Base-by-base conservation (phyloP, 1,140 invertebrate genomes). In the Hyphantria cunea region DNA sequence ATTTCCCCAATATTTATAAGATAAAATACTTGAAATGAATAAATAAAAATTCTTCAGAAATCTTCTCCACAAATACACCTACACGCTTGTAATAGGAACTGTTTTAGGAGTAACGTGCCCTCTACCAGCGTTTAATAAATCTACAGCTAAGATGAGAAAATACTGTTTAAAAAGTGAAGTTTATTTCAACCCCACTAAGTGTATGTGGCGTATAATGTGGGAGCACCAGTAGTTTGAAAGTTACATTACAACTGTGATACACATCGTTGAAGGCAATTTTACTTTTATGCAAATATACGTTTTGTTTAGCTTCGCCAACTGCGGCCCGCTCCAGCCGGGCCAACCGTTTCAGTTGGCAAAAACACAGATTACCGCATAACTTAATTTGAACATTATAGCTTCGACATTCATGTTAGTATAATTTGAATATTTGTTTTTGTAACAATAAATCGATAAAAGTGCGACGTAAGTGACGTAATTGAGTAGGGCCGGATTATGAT, bases 281-380 rank as follows among this genome's bases (percentile, higher is more conserved):
- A 74, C 61, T 78, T 74, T 74, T 79, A 74, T 75, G 72, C 74
- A 79, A 79, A 79, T 76, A 41, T 47, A 50, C 60, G 50, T 71
- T 64, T 69, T 69, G 64, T 64, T 37, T 41, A 48, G 13, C 15
- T n/a, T 37, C 11, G n/a, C 34, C 33, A 39, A 33, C 15, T 13
- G 31, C 33, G 13, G 13, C 12, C 42, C 12, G 42, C 25, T 31
- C n/a, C 54, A 12, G 11, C 52, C 45, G n/a, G 31, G 63, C 42
- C 64, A 51, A 41, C 60, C 39, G 55, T 56, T 51, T 55, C 58
- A 47, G 69, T 69, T 74, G 62, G 67, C 60, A 72, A 70, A 73
- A 71, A 68, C 65, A 68, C 54, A 70, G 68, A 70, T 70, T 68
- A 34, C 39, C 34, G 41, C 39, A 54, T 53, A 54, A 67, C 64